Conservation (phyloP, 2,797 vertebrate species). For the Rhinoraja longicauda region DNA sequence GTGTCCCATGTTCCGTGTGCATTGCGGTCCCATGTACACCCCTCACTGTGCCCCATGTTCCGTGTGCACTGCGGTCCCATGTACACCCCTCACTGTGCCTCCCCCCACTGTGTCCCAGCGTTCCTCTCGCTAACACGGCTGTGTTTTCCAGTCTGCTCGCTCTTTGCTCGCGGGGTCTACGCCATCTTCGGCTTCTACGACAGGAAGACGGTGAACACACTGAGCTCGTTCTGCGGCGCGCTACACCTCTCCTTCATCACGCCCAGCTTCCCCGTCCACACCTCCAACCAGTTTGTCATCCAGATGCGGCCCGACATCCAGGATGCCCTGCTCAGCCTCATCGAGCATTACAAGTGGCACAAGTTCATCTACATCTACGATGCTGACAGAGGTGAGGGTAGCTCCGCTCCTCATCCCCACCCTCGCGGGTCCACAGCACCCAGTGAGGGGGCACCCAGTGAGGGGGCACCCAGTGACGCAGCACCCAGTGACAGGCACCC, state of each 20-base stretch:
- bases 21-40: too few relatives aligned
- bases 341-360: constrained; percentile 90
- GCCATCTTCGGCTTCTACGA: constrained; percentile 98
- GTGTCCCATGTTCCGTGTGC: too few relatives aligned
- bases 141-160: constrained; percentile 79
- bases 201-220: constrained; percentile 95
- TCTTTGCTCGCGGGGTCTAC: constrained; percentile 97
- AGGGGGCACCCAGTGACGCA: too few relatives aligned
- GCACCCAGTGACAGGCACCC: too few relatives aligned
- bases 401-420: not conserved
- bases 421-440: not conserved
- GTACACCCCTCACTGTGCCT: too few relatives aligned
- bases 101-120: too few relatives aligned
- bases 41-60: too few relatives aligned
- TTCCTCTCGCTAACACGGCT: too few relatives aligned
- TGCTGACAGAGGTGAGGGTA: constrained; percentile 80
- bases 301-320: constrained; percentile 94
- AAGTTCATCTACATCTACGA: constrained; percentile 98
- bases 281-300: constrained; percentile 95
- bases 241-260: constrained; percentile 97
- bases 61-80: too few relatives aligned
- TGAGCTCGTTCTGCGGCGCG: constrained; percentile 95
- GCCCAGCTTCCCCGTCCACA: constrained; percentile 90
- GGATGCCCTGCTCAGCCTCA: constrained; percentile 88
- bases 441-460: too few relatives aligned